phyloP scores from a whole-genome alignment of 1,140 invertebrate genomes.

The Melitaea cinxia region DNA sequence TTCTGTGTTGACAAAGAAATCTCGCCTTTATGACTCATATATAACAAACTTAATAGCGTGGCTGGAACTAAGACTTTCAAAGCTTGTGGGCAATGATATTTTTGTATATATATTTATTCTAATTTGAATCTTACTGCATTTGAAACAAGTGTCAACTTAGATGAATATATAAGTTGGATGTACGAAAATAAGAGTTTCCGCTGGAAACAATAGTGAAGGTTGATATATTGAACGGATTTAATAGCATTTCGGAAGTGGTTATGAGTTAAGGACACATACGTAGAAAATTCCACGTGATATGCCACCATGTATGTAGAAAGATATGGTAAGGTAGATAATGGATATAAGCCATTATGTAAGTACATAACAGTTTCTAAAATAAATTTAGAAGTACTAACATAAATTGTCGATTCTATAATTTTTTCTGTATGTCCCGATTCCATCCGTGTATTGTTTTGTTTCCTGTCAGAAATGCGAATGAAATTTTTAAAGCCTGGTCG shows the following conservation, averaged over 20 bases:
- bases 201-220: conserved; percentile 35
- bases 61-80: conserved; percentile 14
- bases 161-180: background rate
- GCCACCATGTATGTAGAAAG: background rate
- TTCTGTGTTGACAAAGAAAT: background rate
- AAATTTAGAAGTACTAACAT: too few species aligned
- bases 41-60: conserved; percentile 6
- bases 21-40: conserved; percentile 3
- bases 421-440: too few species aligned
- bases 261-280: conserved; percentile 19
- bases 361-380: too few species aligned
- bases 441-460: too few species aligned
- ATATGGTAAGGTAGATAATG: background rate
- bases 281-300: conserved; percentile 4
- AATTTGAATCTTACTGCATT: background rate
- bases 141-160: background rate
- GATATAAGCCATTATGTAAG: too few species aligned
- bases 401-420: too few species aligned
- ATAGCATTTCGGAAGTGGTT: conserved; percentile 26
- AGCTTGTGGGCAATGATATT: conserved; percentile 2
- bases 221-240: conserved; percentile 27
- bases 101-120: background rate
- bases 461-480: too few species aligned
- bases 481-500: too few species aligned
- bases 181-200: conserved; percentile 24